Evolutionary conservation across 2,797 vertebrate species (phyloP).

Genomic region (Hephaestus fuliginosus): DNA sequence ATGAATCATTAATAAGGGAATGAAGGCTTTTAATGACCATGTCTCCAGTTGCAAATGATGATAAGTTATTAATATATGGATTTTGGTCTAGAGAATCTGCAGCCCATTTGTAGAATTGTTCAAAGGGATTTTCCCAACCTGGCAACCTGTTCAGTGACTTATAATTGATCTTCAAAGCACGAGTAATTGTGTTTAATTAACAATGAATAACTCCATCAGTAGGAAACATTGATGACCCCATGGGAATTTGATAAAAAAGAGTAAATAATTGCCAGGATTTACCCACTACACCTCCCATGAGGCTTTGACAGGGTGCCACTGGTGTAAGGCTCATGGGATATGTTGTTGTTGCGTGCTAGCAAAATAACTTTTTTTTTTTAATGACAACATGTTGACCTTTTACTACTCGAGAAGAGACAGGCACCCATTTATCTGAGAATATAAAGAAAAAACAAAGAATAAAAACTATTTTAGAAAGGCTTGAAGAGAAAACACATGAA

Average conservation of each 20-base stretch:
- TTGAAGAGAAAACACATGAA: neutral
- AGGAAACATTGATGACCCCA: neutral
- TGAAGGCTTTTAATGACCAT: neutral
- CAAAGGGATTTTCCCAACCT: neutral
- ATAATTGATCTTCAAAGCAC: neutral
- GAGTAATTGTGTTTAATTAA: neutral
- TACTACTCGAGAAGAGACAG: rapidly evolving
- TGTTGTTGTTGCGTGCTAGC: conserved; percentile 5
- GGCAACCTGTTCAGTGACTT: neutral
- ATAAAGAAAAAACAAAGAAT: neutral
- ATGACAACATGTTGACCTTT: neutral
- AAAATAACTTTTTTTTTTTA: neutral
- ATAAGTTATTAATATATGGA: neutral
- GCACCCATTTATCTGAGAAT: neutral
- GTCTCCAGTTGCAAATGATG: neutral
- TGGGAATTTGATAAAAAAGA: neutral
- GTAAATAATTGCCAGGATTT: neutral
- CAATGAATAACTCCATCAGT: neutral
- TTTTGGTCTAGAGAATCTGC: neutral
- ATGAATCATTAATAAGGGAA: neutral
- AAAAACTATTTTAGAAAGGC: neutral
- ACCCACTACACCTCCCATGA: neutral
- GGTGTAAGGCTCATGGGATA: neutral
- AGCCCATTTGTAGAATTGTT: neutral
- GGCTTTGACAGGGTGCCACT: neutral